Evolutionary conservation across 2,888 invertebrate species (phyloP), one percentile per base, ranked within the genome.

Genomic region (Metallyticus violacea): DNA sequence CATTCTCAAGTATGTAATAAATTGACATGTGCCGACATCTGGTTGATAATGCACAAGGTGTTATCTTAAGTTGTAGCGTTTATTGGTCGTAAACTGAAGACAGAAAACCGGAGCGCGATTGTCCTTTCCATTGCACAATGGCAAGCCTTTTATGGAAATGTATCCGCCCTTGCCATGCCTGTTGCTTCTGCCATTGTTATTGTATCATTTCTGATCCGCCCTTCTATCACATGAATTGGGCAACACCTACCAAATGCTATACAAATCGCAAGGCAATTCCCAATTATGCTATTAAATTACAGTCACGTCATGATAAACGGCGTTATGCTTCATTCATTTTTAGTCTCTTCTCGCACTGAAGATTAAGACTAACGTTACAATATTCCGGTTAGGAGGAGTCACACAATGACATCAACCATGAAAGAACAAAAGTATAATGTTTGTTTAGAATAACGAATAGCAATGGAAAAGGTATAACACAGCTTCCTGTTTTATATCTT

Each of bases 231-330:
- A 76, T 76, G 6, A 40, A 62, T 62, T 62, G 40, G 29, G 76
- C 22, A 27, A 83, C 77, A 83, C 28, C 77, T 25, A 83, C 29
- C 28, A 83, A 77, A 83, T 6, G 29, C n/a, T 77, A 28, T 83
- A 77, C 77, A 2, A 76, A 26, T 83, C 76, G 6, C 77, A 77
- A 62, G 28, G 77, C 77, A 83, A 77, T 83, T 26, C 76, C 7
- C 77, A 6, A 83, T 83, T 83, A 83, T n/a, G 28, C 29, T 77
- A 77, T 77, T 82, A 83, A 77, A 77, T 26, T 83, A 6, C 83
- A 83, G 83, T 83, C 83, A 77, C 83, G 77, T 83, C 62, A 26
- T 83, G 77, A 83, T 28, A 28, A 29, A 83, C 77, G 27, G 7
- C 80, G 9, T 62, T 7, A 62, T 62, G 40, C 40, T 62, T 62